phyloP scores from a whole-genome alignment of 1,140 invertebrate genomes.

The Scaptomyza hsui region DNA sequence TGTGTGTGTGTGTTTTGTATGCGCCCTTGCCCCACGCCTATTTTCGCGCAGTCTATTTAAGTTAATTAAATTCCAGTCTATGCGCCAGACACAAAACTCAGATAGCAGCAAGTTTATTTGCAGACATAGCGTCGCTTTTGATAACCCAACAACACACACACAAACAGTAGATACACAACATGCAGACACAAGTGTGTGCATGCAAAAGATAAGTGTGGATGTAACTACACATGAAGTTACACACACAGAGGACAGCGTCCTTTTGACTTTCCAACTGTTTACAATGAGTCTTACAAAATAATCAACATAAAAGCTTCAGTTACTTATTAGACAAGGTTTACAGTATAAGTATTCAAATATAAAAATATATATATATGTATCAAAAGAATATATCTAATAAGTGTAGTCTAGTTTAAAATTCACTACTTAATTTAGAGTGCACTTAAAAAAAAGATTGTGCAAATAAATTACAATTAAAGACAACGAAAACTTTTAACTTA shows the following conservation, averaged over 20 bases:
- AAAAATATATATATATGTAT: background rate
- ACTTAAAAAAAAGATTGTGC: constrained; percentile 57
- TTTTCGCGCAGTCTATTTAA: constrained; percentile 67
- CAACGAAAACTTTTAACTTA: constrained; percentile 20
- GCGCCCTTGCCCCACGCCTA: constrained; percentile 21
- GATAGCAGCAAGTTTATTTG: constrained; percentile 70
- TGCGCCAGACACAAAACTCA: constrained; percentile 58
- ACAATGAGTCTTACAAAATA: constrained; percentile 73
- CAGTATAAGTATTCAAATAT: no score
- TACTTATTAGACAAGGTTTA: constrained; percentile 64
- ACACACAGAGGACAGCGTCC: constrained; percentile 17
- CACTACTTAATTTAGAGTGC: background rate
- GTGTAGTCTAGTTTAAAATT: no score
- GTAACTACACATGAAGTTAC: constrained; percentile 23
- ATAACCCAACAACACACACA: constrained; percentile 43
- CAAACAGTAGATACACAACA: constrained; percentile 17
- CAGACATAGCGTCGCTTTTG: constrained; percentile 61
- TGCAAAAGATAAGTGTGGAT: constrained; percentile 55
- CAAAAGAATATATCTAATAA: background rate
- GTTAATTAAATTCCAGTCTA: constrained; percentile 78
- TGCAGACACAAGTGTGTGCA: constrained; percentile 35
- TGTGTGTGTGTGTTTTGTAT: constrained; percentile 7
- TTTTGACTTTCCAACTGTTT: constrained; percentile 39
- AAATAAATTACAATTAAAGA: constrained; percentile 72
- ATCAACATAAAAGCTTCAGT: constrained; percentile 80